phyloP scores from a whole-genome alignment of 2,113 vertebrate genomes.

The Capricornis sumatraensis region DNA sequence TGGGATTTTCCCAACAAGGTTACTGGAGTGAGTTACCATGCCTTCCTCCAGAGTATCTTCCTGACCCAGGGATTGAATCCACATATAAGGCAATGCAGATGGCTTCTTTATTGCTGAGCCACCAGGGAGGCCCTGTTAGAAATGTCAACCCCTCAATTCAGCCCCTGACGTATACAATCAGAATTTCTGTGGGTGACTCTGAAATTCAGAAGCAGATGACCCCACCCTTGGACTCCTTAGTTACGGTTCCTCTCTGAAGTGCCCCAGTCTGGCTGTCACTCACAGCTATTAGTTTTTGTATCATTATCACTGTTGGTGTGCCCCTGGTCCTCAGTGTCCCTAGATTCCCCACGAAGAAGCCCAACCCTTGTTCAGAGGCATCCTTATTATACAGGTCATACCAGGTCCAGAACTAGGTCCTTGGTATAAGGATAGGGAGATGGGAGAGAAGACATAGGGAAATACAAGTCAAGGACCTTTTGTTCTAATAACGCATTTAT shows the following conservation, averaged over 20 bases:
- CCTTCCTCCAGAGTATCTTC: background rate
- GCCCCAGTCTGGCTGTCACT: too few species aligned
- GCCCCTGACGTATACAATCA: background rate
- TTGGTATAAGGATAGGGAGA: rapidly evolving
- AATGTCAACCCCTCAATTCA: rapidly evolving
- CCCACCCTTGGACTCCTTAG: too few species aligned
- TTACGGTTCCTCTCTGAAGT: too few species aligned
- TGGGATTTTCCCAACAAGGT: background rate
- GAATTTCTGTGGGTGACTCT: background rate
- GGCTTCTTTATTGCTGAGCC: background rate
- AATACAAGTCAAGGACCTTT: too few species aligned
- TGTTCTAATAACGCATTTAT: background rate
- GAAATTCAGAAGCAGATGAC: background rate
- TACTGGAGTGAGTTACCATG: background rate
- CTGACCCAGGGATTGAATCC: background rate
- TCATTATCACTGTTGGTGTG: background rate
- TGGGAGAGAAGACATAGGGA: background rate
- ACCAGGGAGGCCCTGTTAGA: background rate
- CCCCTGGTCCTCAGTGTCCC: background rate
- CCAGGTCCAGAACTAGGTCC: background rate
- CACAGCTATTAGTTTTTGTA: too few species aligned
- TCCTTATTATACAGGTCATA: background rate
- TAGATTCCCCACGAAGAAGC: background rate
- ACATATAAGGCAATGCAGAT: background rate
- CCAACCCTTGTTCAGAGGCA: background rate